Evolutionary conservation across 1,140 invertebrate genomes (phyloP).

Genomic region (Cydia amplana): DNA sequence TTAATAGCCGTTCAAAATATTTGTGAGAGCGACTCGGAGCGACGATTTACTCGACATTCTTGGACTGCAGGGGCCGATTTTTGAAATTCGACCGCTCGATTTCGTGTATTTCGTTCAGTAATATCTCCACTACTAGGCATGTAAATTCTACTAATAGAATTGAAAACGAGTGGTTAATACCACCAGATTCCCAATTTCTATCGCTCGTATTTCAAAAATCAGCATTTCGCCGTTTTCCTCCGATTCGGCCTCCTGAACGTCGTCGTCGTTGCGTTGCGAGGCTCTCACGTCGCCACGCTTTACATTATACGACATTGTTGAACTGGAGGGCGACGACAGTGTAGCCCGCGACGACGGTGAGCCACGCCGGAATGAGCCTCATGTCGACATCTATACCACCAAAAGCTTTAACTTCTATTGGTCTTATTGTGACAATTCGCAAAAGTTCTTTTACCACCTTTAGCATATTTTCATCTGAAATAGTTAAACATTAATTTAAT

Average conservation of each 20-base stretch:
- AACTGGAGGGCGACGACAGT: constrained; percentile 57
- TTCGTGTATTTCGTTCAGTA: too few species aligned
- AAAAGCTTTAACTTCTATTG: constrained; percentile 42
- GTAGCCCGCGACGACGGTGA: constrained; percentile 52
- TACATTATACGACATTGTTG: constrained; percentile 53
- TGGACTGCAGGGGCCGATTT: too few species aligned
- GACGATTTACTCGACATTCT: too few species aligned
- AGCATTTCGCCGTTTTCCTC: too few species aligned
- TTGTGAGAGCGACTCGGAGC: too few species aligned
- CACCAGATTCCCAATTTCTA: too few species aligned
- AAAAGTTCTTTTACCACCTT: constrained; percentile 46
- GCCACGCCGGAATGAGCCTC: constrained; percentile 48
- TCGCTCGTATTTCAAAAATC: too few species aligned
- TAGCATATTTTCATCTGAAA: constrained; percentile 44
- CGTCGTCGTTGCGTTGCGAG: background rate
- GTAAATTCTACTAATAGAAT: too few species aligned
- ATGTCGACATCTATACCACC: constrained; percentile 50
- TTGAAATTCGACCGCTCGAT: too few species aligned
- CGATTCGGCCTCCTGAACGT: background rate
- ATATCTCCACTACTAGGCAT: too few species aligned
- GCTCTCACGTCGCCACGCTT: background rate
- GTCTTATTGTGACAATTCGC: constrained; percentile 40
- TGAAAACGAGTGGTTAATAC: too few species aligned
- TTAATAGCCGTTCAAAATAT: too few species aligned
- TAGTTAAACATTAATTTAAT: background rate